A percentile compares a stretch with the other conserved stretches of the same genome.
These are phyloP conservation scores for Euglossa dilemma DNA, from an alignment of 1,140 invertebrate species.

Conservation along the genomic window DNA sequence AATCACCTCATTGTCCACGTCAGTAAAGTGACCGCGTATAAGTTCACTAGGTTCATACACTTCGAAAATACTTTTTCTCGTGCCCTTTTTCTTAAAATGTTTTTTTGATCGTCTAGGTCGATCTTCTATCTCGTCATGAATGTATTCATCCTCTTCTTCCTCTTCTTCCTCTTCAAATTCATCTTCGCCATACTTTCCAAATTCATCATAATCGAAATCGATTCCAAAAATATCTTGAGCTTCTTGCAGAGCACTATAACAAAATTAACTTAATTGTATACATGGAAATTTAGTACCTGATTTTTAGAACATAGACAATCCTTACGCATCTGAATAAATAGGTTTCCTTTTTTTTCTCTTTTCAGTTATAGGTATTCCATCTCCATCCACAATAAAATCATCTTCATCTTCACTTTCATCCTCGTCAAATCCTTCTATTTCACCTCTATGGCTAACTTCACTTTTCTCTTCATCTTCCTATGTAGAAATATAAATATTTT, in stretches of 20 bases:
- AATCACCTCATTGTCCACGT: slow-evolving; percentile 93
- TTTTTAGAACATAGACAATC: neutral
- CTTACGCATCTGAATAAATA: slow-evolving; percentile 92
- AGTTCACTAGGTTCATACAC: slow-evolving; percentile 99
- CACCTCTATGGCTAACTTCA: slow-evolving; percentile 86
- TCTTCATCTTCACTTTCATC: slow-evolving; percentile 93
- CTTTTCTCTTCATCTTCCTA: slow-evolving; percentile 91
- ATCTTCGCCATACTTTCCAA: slow-evolving; percentile 93
- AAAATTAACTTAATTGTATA: neutral
- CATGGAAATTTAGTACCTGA: neutral
- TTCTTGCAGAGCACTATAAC: slow-evolving; percentile 91
- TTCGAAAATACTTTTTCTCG: slow-evolving; percentile 95
- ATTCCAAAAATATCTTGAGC: slow-evolving; percentile 99
- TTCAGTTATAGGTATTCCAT: slow-evolving; percentile 94
- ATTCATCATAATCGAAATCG: slow-evolving; percentile 99
- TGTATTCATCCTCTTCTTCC: slow-evolving; percentile 89
- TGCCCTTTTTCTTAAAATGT: slow-evolving; percentile 88
- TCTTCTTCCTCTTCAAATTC: slow-evolving; percentile 93
- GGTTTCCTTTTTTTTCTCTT: slow-evolving; percentile 93
- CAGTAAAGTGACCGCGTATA: slow-evolving; percentile 97
- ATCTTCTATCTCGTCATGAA: slow-evolving; percentile 86
- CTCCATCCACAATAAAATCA: slow-evolving; percentile 99
- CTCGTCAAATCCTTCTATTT: slow-evolving; percentile 87
- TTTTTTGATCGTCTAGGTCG: slow-evolving; percentile 86
- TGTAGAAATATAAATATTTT: slow-evolving; percentile 5